Evolutionary conservation across 2,113 vertebrate genomes (phyloP).

Genomic region (Catharus fuscescens): DNA sequence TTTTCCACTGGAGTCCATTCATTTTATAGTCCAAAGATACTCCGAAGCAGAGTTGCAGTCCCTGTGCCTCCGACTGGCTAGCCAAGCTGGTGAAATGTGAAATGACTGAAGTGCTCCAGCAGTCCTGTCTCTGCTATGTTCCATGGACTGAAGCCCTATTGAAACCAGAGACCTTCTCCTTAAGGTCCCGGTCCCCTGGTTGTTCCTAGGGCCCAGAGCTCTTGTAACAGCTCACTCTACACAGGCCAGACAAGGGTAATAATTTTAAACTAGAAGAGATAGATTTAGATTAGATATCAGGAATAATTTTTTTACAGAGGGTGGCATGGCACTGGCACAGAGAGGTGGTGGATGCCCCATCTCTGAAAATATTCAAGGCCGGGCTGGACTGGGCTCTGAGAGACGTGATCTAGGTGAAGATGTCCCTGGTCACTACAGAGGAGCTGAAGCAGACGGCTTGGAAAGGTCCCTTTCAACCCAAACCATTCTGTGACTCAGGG

Average conservation of each 20-base stretch:
- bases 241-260: background rate
- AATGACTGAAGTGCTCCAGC: accelerated
- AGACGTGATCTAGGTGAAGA: background rate
- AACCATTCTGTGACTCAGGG: background rate
- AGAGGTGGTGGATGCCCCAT: background rate
- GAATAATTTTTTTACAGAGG: background rate
- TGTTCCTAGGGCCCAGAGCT: background rate
- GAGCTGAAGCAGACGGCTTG: background rate
- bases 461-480: background rate
- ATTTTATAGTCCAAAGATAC: background rate
- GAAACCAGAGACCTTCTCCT: background rate
- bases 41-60: background rate
- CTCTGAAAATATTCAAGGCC: background rate
- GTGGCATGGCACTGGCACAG: background rate
- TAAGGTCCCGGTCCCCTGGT: background rate
- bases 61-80: background rate
- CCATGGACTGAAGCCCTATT: background rate
- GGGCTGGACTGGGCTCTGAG: background rate
- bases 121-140: background rate
- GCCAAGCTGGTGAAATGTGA: background rate
- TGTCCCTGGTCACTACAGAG: background rate
- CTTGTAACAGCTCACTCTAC: background rate
- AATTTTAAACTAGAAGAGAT: background rate
- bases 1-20: background rate
- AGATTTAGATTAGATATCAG: background rate